Evolutionary conservation across 2,888 invertebrate species (phyloP), one percentile per base, ranked within the genome.

Genomic region (Netelia virgata): DNA sequence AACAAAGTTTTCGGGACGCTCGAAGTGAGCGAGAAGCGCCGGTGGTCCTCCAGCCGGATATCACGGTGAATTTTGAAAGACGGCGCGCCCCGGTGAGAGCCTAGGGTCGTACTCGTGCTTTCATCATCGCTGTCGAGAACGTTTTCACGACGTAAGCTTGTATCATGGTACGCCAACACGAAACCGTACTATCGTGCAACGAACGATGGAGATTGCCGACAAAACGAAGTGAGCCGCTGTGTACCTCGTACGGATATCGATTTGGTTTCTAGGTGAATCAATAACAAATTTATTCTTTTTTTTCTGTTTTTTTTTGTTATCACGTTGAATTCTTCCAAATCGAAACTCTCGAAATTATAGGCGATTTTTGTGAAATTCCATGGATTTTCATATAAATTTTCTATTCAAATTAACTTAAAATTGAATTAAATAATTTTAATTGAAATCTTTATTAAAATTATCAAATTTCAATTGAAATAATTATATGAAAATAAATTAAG

Each of bases 251-350:
- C 91, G 89, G 88, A 88, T 91, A 91, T 92, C 90, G 93, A 92
- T 92, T 92, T 87, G 88, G 89, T 90, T 90, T 90, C 90, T 88
- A 87, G 86, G 88, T 89, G 87, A 92, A 91, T 91, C 92, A 92
- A 92, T 92, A 86, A 73, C 83, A 53, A 84, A 91, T 90, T 90
- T 74, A 76, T 83, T 86, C 77, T 84, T 88, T 75, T 87, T 88
- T 88, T 10, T 28, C 36, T 1, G 11, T 16, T 9, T 10, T 43
- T 41, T 0, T 50, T 16, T 18, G 1, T 6, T 1, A 23, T 16
- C 16, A 41, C 43, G 11, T 50, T 50, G 0, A n/a, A 55, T 55
- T 55, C 1, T 16, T 55, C 18, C 36, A 6, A 36, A 6, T 6
- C 5, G 0, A 36, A 36, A 36, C 6, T 36, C 36, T 36, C 36